These are phyloP conservation scores for Nothoprocta pentlandii DNA, from an alignment of 2,113 vertebrate genomes.

Conservation along the genomic window DNA sequence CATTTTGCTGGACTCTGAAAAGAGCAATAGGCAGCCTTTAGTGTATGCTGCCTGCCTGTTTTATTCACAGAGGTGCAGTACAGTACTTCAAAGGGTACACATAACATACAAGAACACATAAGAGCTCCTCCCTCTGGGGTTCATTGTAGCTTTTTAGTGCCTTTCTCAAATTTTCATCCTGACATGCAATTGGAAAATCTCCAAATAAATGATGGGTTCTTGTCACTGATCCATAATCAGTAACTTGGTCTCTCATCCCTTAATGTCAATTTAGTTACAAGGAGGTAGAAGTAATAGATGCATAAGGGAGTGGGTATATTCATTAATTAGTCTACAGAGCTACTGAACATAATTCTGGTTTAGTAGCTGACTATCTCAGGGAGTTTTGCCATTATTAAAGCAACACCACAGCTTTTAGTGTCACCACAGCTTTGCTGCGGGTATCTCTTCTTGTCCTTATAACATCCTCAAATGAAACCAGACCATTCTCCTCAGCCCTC, in stretches of 20 bases:
- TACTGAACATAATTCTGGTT: not conserved
- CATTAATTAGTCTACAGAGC: not conserved
- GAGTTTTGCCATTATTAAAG: not conserved
- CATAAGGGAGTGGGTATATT: not conserved
- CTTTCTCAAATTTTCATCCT: not conserved
- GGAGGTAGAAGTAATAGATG: not conserved
- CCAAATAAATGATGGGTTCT: not conserved
- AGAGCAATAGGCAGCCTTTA: not conserved
- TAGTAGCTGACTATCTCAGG: not conserved
- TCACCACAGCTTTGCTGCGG: not conserved
- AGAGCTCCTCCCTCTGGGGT: not conserved
- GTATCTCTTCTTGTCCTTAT: not conserved
- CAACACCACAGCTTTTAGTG: not conserved
- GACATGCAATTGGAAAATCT: not conserved
- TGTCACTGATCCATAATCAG: not conserved
- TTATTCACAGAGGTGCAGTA: not conserved
- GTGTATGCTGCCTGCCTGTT: not conserved
- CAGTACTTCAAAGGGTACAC: not conserved
- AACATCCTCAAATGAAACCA: not conserved
- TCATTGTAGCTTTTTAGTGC: not conserved
- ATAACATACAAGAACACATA: not conserved
- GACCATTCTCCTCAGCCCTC: not conserved
- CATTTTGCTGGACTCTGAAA: not conserved
- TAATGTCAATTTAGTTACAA: not conserved
- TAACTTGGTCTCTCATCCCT: not conserved